These are phyloP conservation scores for Syngnathus floridae DNA, from an alignment of 2,113 vertebrate genomes.

Conservation along the genomic window DNA sequence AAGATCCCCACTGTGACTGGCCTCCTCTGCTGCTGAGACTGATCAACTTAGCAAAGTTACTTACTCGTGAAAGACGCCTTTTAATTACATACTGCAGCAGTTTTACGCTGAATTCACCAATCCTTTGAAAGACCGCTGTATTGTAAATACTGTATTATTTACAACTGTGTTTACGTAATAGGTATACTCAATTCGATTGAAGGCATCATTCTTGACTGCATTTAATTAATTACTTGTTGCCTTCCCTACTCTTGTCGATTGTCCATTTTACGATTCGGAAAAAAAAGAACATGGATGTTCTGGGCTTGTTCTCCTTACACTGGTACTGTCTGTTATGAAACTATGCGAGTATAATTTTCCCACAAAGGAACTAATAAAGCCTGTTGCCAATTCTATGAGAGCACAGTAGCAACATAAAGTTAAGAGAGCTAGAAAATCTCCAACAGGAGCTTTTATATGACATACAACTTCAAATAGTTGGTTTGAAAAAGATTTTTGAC, in stretches of 20 bases:
- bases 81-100: background rate
- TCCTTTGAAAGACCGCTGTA: background rate
- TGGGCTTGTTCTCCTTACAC: no score
- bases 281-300: no score
- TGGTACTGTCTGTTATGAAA: no score
- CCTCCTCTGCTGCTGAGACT: background rate
- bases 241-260: no score
- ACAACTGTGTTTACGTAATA: background rate
- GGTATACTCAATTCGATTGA: background rate
- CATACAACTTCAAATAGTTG: no score
- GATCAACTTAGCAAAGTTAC: background rate
- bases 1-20: slow-evolving; percentile 30
- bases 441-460: no score
- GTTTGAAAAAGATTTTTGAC: no score
- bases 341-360: background rate
- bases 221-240: no score
- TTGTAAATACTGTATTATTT: background rate
- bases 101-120: background rate
- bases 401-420: background rate
- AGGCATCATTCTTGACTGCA: background rate
- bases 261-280: no score
- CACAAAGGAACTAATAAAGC: background rate
- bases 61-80: background rate
- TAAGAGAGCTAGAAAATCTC: no score
- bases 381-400: background rate